Conservation (phyloP, 1,140 invertebrate genomes). For the Phthorimaea operculella region DNA sequence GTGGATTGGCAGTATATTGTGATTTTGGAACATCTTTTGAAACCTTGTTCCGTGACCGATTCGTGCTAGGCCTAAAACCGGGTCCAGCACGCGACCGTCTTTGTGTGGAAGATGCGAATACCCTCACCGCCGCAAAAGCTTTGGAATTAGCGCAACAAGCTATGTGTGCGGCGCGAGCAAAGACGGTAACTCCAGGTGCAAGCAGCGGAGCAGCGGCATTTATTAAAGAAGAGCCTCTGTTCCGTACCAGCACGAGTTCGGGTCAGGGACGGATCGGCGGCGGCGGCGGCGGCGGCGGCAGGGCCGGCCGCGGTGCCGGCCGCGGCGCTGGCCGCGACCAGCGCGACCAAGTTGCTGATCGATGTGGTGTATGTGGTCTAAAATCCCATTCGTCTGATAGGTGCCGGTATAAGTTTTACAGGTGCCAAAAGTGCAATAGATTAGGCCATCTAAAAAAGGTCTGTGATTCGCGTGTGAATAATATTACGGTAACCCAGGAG, state of each 20-base stretch:
- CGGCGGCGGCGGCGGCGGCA: slow-evolving; percentile 1
- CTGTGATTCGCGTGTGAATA: neutral
- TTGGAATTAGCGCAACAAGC: too few relatives aligned
- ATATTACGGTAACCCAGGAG: neutral
- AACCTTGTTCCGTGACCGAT: neutral
- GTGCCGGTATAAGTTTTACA: neutral
- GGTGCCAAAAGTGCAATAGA: neutral
- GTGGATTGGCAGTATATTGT: slow-evolving; percentile 2
- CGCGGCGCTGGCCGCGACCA: neutral
- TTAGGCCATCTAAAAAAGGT: neutral
- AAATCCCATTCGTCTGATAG: neutral
- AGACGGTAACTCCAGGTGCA: too few relatives aligned
- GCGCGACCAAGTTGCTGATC: neutral
- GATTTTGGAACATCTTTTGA: neutral
- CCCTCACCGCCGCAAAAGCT: too few relatives aligned
- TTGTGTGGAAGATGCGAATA: too few relatives aligned
- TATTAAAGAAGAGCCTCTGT: neutral
- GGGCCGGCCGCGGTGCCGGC: neutral
- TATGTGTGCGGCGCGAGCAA: too few relatives aligned
- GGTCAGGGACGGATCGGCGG: too few relatives aligned
- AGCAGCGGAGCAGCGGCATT: too few relatives aligned
- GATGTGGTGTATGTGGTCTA: neutral
- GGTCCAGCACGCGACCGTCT: neutral
- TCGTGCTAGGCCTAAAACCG: neutral
- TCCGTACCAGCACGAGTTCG: too few relatives aligned